Conservation (phyloP, 1,140 invertebrate species). For the Caenorhabditis inopinata region DNA sequence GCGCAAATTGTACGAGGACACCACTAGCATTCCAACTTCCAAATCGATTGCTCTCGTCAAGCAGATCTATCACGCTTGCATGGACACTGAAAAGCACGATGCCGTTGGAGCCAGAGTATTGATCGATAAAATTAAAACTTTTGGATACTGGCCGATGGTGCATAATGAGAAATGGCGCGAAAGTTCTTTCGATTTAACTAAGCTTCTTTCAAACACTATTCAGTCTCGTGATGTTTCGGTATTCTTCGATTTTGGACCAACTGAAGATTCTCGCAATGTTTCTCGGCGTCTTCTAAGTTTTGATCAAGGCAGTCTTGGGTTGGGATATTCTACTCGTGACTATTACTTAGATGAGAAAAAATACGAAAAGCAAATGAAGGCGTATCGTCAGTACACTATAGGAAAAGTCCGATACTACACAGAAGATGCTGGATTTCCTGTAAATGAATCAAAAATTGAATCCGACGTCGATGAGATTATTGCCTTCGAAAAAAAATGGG, state of each 20-base stretch:
- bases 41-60: constrained; percentile 47
- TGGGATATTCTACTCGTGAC: constrained; percentile 57
- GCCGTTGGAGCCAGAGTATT: neutral
- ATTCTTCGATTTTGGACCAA: constrained; percentile 52
- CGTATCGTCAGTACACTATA: constrained; percentile 56
- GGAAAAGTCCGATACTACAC: constrained; percentile 53
- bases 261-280: constrained; percentile 52
- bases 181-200: constrained; percentile 51
- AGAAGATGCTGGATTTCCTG: constrained; percentile 50
- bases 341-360: constrained; percentile 63
- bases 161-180: constrained; percentile 49
- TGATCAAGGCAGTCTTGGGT: constrained; percentile 59
- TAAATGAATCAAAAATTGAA: constrained; percentile 46
- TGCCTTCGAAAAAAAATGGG: constrained; percentile 61
- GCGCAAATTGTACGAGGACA: constrained; percentile 43
- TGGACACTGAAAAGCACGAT: constrained; percentile 41
- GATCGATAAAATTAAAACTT: constrained; percentile 33
- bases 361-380: constrained; percentile 62
- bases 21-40: constrained; percentile 3
- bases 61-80: constrained; percentile 50
- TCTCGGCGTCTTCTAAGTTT: constrained; percentile 51
- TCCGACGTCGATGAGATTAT: constrained; percentile 53
- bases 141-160: constrained; percentile 61
- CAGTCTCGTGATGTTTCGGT: constrained; percentile 47
- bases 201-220: constrained; percentile 46